These are phyloP conservation scores for Lycophotia porphyrea DNA, from an alignment of 2,888 invertebrate species.

Conservation along the genomic window DNA sequence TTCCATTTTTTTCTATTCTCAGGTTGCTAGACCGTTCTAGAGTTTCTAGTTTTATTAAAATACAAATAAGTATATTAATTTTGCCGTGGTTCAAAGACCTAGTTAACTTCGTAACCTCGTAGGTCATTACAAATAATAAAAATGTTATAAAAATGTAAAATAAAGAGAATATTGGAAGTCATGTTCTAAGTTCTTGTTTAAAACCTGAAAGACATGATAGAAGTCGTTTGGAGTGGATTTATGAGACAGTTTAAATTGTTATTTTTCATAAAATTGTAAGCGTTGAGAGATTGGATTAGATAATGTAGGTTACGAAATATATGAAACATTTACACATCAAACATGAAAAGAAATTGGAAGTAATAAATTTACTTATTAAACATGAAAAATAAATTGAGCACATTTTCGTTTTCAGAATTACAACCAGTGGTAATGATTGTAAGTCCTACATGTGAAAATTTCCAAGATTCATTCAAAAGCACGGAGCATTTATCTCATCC, in stretches of 20 bases:
- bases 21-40: neutral
- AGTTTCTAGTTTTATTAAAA: constrained; percentile 38
- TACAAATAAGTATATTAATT: constrained; percentile 35
- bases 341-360: constrained; percentile 35
- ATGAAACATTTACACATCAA: constrained; percentile 41
- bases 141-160: constrained; percentile 28
- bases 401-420: neutral
- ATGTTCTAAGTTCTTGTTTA: constrained; percentile 5
- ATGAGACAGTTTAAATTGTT: constrained; percentile 31
- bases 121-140: constrained; percentile 39
- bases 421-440: neutral
- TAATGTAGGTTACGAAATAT: constrained; percentile 41
- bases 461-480: constrained; percentile 20
- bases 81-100: constrained; percentile 47
- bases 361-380: constrained; percentile 25
- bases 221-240: constrained; percentile 40
- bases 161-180: constrained; percentile 14
- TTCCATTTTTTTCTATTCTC: constrained; percentile 6
- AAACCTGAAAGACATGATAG: constrained; percentile 20
- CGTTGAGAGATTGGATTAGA: constrained; percentile 26
- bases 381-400: neutral
- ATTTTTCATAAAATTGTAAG: constrained; percentile 26
- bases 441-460: constrained; percentile 1
- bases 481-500: constrained; percentile 13
- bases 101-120: constrained; percentile 43